Evolutionary conservation across 2,888 invertebrate species (phyloP).

Genomic region (Lepeophtheirus nordmannii): DNA sequence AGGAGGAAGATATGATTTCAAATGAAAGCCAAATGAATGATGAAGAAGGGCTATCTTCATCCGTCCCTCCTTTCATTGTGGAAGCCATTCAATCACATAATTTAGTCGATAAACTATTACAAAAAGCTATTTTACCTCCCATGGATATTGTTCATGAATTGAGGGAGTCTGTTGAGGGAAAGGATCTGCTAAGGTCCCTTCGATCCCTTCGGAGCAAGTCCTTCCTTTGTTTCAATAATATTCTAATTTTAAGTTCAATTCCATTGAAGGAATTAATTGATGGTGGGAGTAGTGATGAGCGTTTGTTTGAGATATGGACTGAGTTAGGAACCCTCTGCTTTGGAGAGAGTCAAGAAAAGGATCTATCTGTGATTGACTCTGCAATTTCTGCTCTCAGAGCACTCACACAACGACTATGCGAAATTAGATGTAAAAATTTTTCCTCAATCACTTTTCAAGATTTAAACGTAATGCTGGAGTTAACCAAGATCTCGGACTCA

Average conservation of each 20-base stretch:
- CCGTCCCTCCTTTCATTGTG: neutral
- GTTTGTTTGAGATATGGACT: conserved; percentile 43
- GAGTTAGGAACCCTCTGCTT: conserved; percentile 43
- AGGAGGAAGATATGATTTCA: conserved; percentile 31
- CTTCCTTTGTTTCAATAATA: conserved; percentile 52
- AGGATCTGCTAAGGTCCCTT: conserved; percentile 26
- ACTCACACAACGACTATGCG: conserved; percentile 44
- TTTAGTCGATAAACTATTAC: conserved; percentile 46
- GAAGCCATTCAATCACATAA: conserved; percentile 46
- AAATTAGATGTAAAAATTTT: conserved; percentile 31
- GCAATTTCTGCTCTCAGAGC: conserved; percentile 57
- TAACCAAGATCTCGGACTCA: conserved; percentile 30
- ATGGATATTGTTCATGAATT: conserved; percentile 43
- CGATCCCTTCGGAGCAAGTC: conserved; percentile 46
- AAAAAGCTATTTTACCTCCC: conserved; percentile 37
- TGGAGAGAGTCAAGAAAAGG: conserved; percentile 24
- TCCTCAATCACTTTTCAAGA: conserved; percentile 39
- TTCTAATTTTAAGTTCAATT: conserved; percentile 44
- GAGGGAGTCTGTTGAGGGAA: conserved; percentile 27
- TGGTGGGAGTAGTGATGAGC: conserved; percentile 40
- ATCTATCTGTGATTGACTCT: conserved; percentile 44
- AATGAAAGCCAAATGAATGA: neutral
- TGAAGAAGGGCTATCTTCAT: neutral
- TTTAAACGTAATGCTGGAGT: conserved; percentile 34
- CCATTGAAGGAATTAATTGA: conserved; percentile 40